A percentile compares a stretch with the other conserved stretches of the same genome.
These are phyloP conservation scores for Delphinus delphis DNA, from an alignment of 2,113 vertebrate species.

Conservation along the genomic window DNA sequence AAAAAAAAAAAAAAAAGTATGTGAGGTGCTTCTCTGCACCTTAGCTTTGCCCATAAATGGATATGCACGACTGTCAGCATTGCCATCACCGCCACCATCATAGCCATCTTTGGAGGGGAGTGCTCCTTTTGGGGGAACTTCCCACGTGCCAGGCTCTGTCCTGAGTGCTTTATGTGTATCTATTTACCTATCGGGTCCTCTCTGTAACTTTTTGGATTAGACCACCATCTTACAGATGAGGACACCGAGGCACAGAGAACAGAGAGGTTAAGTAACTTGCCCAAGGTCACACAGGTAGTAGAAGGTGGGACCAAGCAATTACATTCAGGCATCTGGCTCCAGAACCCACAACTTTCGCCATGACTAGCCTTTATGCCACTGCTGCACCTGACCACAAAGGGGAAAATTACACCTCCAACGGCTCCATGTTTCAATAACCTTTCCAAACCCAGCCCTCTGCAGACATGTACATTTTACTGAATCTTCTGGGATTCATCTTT, in stretches of 20 bases:
- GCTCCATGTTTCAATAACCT: not conserved
- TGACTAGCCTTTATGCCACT: accelerated
- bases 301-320: not conserved
- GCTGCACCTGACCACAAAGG: too few species aligned
- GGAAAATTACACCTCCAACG: not conserved
- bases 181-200: not conserved
- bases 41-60: too few species aligned
- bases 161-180: not conserved
- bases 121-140: not conserved
- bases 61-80: accelerated
- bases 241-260: not conserved
- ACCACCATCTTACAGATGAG: not conserved
- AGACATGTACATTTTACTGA: not conserved
- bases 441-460: not conserved
- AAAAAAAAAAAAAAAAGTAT: too few species aligned
- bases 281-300: not conserved
- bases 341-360: not conserved
- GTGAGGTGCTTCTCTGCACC: not conserved
- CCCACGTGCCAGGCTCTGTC: not conserved
- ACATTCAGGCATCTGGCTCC: too few species aligned
- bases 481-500: constrained; percentile 7
- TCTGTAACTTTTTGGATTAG: not conserved
- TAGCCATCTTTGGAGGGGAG: not conserved
- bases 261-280: not conserved
- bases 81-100: accelerated